phyloP scores from a whole-genome alignment of 2,797 vertebrate species.

The Micropoecilia bifurca region DNA sequence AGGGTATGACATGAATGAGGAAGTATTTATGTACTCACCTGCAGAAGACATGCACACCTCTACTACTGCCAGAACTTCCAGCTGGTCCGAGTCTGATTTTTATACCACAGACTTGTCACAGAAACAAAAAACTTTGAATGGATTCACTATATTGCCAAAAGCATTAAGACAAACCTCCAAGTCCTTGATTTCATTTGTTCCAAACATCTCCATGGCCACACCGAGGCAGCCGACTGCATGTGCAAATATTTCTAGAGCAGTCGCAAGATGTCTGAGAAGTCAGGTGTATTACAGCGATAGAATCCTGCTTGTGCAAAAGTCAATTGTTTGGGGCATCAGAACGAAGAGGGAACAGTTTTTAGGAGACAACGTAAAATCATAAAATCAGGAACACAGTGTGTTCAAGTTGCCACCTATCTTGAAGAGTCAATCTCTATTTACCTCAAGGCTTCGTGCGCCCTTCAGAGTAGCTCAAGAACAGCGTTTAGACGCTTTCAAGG shows the following conservation, averaged over 20 bases:
- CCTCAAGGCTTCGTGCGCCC: background rate
- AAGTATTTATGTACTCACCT: slow-evolving; percentile 38
- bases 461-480: background rate
- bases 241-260: background rate
- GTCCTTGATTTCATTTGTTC: background rate
- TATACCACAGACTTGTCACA: slow-evolving; percentile 8
- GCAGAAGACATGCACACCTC: slow-evolving; percentile 19
- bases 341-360: background rate
- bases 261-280: background rate
- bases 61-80: slow-evolving; percentile 26
- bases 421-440: background rate
- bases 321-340: background rate
- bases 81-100: slow-evolving; percentile 8
- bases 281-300: background rate
- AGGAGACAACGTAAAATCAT: background rate
- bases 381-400: background rate
- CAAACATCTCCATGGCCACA: background rate
- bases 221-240: background rate
- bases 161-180: background rate
- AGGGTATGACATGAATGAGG: slow-evolving; percentile 32
- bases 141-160: background rate
- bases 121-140: slow-evolving; percentile 11
- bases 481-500: background rate
- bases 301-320: background rate
- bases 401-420: background rate